phyloP scores from a whole-genome alignment of 2,113 vertebrate genomes.

The Chamaetylas fuelleborni region DNA sequence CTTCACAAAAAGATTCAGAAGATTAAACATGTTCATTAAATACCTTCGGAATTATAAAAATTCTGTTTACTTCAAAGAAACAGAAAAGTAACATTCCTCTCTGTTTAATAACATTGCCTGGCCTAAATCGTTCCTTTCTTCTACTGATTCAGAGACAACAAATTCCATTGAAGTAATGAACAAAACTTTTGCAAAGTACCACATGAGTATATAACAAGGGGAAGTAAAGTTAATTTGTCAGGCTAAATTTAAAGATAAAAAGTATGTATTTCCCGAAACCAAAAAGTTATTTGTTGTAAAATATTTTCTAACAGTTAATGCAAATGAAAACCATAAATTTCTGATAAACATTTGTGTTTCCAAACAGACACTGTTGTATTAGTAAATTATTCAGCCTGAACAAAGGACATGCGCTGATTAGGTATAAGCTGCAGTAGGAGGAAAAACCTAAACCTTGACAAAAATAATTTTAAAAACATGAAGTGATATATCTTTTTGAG shows the following conservation, averaged over 20 bases:
- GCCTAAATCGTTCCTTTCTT: neutral
- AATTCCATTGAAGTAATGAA: neutral
- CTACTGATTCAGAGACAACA: neutral
- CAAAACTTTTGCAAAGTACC: neutral
- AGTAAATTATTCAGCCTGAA: neutral
- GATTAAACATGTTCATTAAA: neutral
- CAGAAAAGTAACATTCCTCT: neutral
- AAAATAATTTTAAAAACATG: neutral
- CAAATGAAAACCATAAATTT: neutral
- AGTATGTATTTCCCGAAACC: neutral
- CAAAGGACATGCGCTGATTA: neutral
- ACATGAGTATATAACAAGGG: rapidly evolving
- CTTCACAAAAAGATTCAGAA: neutral
- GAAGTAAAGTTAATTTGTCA: neutral
- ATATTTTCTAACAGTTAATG: neutral
- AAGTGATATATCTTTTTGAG: neutral
- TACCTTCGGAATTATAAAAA: neutral
- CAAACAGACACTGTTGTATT: neutral
- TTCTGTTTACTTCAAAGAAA: neutral
- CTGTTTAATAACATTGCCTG: neutral
- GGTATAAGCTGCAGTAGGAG: neutral
- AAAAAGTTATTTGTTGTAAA: neutral
- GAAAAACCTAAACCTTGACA: neutral
- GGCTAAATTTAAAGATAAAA: neutral
- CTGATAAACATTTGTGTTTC: neutral